Percentiles rank a stretch among this genome's conserved stretches.
Evolutionary conservation across 2,888 invertebrate genomes (phyloP).

Genomic region (Caenorhabditis sp.): DNA sequence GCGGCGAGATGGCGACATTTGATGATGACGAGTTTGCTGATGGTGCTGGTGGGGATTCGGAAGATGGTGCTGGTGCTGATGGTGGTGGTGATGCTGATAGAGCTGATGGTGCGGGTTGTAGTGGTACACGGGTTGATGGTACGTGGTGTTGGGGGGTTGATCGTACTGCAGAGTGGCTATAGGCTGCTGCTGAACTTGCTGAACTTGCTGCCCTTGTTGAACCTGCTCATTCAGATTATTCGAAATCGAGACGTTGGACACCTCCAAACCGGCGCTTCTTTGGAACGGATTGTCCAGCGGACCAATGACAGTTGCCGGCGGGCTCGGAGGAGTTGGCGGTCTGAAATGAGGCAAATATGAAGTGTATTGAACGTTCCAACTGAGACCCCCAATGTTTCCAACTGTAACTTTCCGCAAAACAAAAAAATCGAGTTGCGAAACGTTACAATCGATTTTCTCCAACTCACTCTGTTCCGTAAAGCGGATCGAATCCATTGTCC

Average conservation of each 20-base stretch:
- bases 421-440: too few relatives aligned
- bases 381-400: too few relatives aligned
- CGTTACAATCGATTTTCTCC: too few relatives aligned
- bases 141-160: conserved; percentile 2
- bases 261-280: neutral
- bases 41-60: conserved; percentile 14
- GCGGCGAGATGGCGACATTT: conserved; percentile 1
- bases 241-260: too few relatives aligned
- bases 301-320: conserved; percentile 9
- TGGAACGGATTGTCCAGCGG: conserved; percentile 41
- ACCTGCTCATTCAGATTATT: too few relatives aligned
- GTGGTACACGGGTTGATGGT: conserved; percentile 1
- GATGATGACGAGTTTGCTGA: neutral
- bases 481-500: neutral
- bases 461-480: conserved; percentile 25
- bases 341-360: conserved; percentile 12
- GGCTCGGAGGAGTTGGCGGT: conserved; percentile 17
- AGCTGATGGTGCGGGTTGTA: neutral
- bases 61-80: neutral
- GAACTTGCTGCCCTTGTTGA: too few relatives aligned
- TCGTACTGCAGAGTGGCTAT: too few relatives aligned
- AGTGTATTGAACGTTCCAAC: neutral
- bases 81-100: neutral
- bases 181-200: too few relatives aligned
- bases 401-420: too few relatives aligned